A percentile compares a stretch with the other conserved stretches of the same genome.
These are phyloP conservation scores for Dasyurus viverrinus DNA, from an alignment of 2,113 vertebrate species.

Conservation along the genomic window DNA sequence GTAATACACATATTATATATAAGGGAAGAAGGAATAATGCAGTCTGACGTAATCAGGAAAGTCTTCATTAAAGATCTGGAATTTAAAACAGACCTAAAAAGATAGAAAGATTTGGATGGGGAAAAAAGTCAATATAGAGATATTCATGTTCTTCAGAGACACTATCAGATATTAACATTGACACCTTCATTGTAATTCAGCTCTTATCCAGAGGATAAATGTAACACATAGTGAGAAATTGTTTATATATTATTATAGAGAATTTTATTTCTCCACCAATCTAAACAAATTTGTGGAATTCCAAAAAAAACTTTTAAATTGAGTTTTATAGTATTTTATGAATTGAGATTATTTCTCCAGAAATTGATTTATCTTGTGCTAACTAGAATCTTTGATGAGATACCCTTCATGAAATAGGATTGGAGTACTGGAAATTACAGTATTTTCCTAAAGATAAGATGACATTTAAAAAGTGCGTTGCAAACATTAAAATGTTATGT, in stretches of 20 bases:
- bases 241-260: too few relatives aligned
- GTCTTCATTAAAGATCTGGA: background rate
- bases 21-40: background rate
- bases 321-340: background rate
- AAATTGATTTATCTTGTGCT: background rate
- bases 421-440: too few relatives aligned
- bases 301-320: background rate
- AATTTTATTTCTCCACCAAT: background rate
- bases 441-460: too few relatives aligned
- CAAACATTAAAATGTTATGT: too few relatives aligned
- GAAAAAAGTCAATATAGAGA: background rate
- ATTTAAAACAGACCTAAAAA: background rate
- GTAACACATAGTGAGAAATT: background rate
- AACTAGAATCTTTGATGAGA: conserved; percentile 5
- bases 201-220: background rate
- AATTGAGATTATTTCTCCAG: background rate
- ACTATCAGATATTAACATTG: background rate
- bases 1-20: background rate
- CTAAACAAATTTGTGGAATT: background rate
- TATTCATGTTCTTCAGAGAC: background rate
- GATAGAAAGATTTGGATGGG: background rate
- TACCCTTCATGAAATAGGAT: background rate
- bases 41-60: background rate
- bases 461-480: too few relatives aligned
- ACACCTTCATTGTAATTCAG: background rate